Conservation (phyloP, 2,113 vertebrate species). For the Pontoporia blainvillei region DNA sequence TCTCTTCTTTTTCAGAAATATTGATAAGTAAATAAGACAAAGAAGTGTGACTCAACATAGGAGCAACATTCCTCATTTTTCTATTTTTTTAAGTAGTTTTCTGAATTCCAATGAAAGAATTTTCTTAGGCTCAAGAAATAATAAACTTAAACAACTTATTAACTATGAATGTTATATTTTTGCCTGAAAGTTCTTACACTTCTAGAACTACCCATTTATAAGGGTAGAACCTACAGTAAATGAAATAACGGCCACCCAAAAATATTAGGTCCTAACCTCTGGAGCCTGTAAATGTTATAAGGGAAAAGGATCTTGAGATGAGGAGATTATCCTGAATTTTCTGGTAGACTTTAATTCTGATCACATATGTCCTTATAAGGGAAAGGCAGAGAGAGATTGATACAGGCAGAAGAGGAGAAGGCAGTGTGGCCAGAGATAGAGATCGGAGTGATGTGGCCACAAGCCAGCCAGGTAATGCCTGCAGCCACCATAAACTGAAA, state of each 20-base stretch:
- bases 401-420: background rate
- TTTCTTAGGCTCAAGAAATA: background rate
- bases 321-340: background rate
- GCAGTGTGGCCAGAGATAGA: background rate
- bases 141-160: background rate
- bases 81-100: background rate
- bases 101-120: background rate
- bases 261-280: background rate
- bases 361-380: background rate
- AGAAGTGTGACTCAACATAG: background rate
- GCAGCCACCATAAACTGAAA: background rate
- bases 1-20: background rate
- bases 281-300: background rate
- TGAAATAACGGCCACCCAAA: background rate
- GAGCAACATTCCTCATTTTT: background rate
- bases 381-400: background rate
- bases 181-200: background rate
- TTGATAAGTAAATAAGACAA: background rate
- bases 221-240: background rate
- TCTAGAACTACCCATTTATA: background rate
- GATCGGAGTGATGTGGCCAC: background rate
- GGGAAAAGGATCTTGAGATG: background rate
- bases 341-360: background rate
- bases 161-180: background rate
- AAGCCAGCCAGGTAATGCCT: background rate